These are phyloP conservation scores for Centropus unirufus DNA, from an alignment of 2,113 vertebrate genomes.

Conservation along the genomic window DNA sequence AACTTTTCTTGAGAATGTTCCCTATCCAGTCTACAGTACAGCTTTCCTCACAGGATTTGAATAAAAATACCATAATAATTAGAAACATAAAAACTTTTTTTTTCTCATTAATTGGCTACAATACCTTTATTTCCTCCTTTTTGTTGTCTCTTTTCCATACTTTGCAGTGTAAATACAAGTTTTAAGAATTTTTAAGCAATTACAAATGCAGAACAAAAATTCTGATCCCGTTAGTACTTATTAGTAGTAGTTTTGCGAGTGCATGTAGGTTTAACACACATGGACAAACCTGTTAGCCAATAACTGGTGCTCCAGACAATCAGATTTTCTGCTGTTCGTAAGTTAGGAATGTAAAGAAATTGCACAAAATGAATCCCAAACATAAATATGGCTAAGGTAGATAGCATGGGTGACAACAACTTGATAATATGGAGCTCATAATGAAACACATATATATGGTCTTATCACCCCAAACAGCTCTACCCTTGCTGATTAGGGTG, in stretches of 20 bases:
- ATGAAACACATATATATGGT: slow-evolving; percentile 67
- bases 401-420: slow-evolving; percentile 60
- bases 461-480: slow-evolving; percentile 77
- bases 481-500: slow-evolving; percentile 74
- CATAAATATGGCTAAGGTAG: slow-evolving; percentile 63
- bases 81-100: not conserved
- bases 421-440: slow-evolving; percentile 72
- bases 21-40: not conserved
- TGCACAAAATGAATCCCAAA: slow-evolving; percentile 27
- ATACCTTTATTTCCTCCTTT: accelerated
- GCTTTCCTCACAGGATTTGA: not conserved
- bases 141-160: not conserved
- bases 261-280: not conserved
- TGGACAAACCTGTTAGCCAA: not conserved
- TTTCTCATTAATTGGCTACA: not conserved
- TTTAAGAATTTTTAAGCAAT: not conserved
- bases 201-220: not conserved
- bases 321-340: slow-evolving; percentile 10
- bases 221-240: not conserved
- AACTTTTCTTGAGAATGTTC: not conserved
- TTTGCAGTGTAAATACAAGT: not conserved
- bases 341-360: slow-evolving; percentile 10
- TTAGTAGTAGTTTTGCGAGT: not conserved
- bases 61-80: not conserved
- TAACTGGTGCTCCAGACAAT: not conserved